phyloP scores from a whole-genome alignment of 1,140 invertebrate genomes.

The Achatina immaculata region DNA sequence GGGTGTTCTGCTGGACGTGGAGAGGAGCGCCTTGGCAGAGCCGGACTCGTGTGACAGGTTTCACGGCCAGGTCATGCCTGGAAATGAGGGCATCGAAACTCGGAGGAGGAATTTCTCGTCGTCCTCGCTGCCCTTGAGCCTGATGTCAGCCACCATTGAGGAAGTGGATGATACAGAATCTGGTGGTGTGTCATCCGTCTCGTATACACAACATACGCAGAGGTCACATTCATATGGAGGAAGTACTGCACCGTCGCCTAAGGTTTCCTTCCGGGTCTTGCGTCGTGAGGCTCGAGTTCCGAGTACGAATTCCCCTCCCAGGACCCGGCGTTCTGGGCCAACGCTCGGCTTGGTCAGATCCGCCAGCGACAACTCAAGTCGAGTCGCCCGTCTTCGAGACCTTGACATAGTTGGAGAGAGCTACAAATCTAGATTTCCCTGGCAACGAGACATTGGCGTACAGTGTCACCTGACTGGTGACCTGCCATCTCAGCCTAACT shows the following conservation, averaged over 20 bases:
- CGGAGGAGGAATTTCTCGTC: constrained; percentile 34
- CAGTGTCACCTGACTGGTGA: constrained; percentile 57
- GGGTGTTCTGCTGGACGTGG: no score
- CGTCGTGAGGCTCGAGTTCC: constrained; percentile 16
- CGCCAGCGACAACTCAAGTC: constrained; percentile 9
- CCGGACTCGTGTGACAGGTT: not conserved
- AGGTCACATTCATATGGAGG: constrained; percentile 20
- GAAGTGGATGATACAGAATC: constrained; percentile 32
- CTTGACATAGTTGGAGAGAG: constrained; percentile 67
- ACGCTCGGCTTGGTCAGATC: not conserved
- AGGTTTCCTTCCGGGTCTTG: not conserved
- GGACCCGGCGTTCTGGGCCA: not conserved
- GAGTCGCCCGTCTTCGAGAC: constrained; percentile 30
- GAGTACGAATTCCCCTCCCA: constrained; percentile 14
- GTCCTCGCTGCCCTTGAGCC: constrained; percentile 31
- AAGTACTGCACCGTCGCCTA: not conserved
- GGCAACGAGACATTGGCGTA: constrained; percentile 69
- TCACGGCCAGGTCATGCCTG: not conserved
- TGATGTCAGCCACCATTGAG: constrained; percentile 39
- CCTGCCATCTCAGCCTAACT: not conserved
- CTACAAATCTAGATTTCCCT: constrained; percentile 65
- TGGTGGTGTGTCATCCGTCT: not conserved
- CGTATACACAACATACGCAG: not conserved
- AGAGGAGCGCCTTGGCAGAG: no score
- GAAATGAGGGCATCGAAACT: not conserved